phyloP scores from a whole-genome alignment of 2,797 vertebrate genomes.

The Apogon talboti region DNA sequence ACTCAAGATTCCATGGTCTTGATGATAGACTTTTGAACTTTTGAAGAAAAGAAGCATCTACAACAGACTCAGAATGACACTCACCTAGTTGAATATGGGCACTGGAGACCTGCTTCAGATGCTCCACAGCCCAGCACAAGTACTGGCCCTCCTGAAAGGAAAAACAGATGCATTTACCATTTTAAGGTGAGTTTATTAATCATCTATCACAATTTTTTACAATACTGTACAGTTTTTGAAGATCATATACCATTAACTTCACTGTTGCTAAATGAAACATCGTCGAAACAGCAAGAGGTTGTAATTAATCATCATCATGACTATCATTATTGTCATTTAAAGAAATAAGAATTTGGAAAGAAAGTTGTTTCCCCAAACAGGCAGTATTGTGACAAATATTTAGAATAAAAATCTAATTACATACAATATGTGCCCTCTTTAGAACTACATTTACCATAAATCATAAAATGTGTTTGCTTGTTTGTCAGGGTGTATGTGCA shows the following conservation, averaged over 20 bases:
- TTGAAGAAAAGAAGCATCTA: no score
- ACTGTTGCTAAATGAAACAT: no score
- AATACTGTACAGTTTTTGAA: no score
- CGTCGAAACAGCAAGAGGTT: no score
- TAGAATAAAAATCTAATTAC: no score
- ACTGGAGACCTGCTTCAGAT: constrained; percentile 89
- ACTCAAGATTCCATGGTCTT: no score
- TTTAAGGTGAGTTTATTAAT: neutral
- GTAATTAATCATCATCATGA: no score
- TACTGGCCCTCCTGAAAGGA: constrained; percentile 87
- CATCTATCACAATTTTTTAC: no score
- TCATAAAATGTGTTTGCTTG: neutral
- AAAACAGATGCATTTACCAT: constrained; percentile 13
- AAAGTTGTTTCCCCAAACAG: neutral
- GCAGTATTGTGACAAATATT: neutral
- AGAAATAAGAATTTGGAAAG: no score
- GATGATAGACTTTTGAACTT: no score
- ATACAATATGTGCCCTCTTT: neutral
- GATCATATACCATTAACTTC: no score
- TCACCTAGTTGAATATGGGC: constrained; percentile 95
- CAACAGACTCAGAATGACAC: constrained; percentile 24
- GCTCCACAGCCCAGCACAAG: constrained; percentile 89
- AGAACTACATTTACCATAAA: neutral
- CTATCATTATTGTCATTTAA: no score
- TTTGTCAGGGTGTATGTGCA: constrained; percentile 49